phyloP scores from a whole-genome alignment of 2,888 invertebrate genomes.

The Escarpia spicata region DNA sequence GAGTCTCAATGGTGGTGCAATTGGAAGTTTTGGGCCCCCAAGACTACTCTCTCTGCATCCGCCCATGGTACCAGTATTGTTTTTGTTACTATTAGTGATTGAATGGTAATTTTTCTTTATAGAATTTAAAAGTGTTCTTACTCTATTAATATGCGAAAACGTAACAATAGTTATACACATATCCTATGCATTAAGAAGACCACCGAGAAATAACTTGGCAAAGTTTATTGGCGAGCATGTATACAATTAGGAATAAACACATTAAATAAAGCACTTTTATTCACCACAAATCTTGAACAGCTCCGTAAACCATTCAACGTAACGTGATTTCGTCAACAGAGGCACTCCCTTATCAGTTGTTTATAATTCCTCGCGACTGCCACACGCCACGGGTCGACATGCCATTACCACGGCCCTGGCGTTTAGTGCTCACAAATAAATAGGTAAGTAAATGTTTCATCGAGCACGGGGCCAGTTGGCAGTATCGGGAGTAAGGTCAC shows the following conservation, averaged over 20 bases:
- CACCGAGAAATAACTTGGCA: background rate
- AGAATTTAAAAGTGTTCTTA: too few species aligned
- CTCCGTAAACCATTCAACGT: background rate
- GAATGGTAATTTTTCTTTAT: background rate
- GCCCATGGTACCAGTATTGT: too few species aligned
- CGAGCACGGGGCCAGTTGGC: background rate
- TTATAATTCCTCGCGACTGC: background rate
- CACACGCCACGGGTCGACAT: background rate
- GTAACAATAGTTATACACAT: too few species aligned
- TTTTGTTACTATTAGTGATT: background rate
- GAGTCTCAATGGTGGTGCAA: too few species aligned
- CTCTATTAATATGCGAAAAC: too few species aligned
- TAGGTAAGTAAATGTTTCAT: slow-evolving; percentile 5
- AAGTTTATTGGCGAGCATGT: slow-evolving; percentile 8
- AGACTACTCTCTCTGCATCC: too few species aligned
- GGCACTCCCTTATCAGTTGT: slow-evolving; percentile 3
- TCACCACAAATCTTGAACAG: background rate
- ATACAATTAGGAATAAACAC: background rate
- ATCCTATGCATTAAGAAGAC: background rate
- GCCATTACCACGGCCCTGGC: background rate
- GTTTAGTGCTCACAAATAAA: background rate
- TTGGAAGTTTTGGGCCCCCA: too few species aligned
- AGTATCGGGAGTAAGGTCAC: background rate
- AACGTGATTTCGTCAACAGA: background rate
- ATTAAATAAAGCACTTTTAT: background rate